Evolutionary conservation across 1,140 invertebrate genomes (phyloP), one percentile per base, ranked within the genome.

Genomic region (Spodoptera litura): DNA sequence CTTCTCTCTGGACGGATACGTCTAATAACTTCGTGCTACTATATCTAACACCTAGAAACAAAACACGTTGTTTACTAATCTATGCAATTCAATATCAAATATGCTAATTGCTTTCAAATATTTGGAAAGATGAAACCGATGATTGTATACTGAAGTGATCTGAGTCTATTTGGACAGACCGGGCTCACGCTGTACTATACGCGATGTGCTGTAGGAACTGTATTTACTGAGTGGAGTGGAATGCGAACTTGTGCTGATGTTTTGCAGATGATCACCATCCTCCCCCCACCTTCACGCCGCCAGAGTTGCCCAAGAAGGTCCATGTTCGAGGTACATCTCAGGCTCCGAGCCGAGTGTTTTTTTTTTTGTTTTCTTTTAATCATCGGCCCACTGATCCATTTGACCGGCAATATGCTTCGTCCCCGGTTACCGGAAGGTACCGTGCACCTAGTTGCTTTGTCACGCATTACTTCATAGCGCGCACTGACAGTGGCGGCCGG

Each of bases 291-390:
- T 98, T 98, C 96, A 98, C 98, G 96, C 98, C 98, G 96, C 98
- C 98, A 96, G 98, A 98, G 97, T 97, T 98, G 96, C 98, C 98
- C 96, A 98, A 98, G 97, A 97, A 98, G 97, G 97, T 98, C 96
- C 98, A 98, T 97, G 96, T 98, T 95, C 96, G 98, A 98, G 97
- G 98, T 98, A 98, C 88, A 92, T 91, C 89, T 92, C 91, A 91
- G 89, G 81, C 89, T 89, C 82, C 87, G 79, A 85, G 88, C 88
- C 88, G 90, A 93, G 91, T 89, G 88, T 89, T 91, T 87, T 87
- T 85, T 89, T 90, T 90, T 86, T 81, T 85, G 86, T 89, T 74
- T 83, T 86, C 87, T 88, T 89, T 89, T 86, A 86, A 84, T 91
- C 90, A 92, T 93, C 87, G 93, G 90, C 89, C 89, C 89, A 89